These are phyloP conservation scores for Melanotaenia trifasciata DNA, from an alignment of 2,797 vertebrate species.

Conservation along the genomic window DNA sequence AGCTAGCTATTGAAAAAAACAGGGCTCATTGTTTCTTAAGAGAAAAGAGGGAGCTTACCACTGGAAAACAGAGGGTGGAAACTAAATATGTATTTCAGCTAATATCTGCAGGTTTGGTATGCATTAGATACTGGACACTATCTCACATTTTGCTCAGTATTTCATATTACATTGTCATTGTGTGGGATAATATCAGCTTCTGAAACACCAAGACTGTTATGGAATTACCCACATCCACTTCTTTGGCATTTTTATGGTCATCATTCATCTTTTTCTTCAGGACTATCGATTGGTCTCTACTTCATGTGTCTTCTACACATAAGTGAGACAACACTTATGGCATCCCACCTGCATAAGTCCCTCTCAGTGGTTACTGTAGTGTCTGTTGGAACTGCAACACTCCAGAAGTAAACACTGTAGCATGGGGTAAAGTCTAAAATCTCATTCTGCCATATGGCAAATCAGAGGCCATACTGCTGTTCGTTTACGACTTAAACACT, in stretches of 20 bases:
- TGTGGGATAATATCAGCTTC: no score
- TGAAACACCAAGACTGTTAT: no score
- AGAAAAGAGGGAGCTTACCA: neutral
- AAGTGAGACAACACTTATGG: neutral
- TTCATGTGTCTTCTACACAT: no score
- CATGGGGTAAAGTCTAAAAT: slow-evolving; percentile 12
- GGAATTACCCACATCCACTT: no score
- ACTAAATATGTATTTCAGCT: neutral
- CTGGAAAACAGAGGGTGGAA: neutral
- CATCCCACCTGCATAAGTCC: neutral
- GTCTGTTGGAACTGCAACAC: neutral
- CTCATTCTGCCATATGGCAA: slow-evolving; percentile 14
- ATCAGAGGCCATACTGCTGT: neutral
- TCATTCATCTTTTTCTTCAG: neutral
- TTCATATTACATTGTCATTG: no score
- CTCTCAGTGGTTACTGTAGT: neutral
- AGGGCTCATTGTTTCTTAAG: neutral
- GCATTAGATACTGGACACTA: no score
- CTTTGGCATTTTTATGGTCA: no score
- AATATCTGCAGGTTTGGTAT: no score
- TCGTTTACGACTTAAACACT: neutral
- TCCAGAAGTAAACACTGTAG: neutral
- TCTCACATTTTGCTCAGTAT: no score
- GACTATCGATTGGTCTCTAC: no score
- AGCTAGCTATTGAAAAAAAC: neutral